A percentile compares a stretch with the other conserved stretches of the same genome.
These are phyloP conservation scores for Sceloporus undulatus DNA, from an alignment of 2,113 vertebrate genomes.

Conservation along the genomic window DNA sequence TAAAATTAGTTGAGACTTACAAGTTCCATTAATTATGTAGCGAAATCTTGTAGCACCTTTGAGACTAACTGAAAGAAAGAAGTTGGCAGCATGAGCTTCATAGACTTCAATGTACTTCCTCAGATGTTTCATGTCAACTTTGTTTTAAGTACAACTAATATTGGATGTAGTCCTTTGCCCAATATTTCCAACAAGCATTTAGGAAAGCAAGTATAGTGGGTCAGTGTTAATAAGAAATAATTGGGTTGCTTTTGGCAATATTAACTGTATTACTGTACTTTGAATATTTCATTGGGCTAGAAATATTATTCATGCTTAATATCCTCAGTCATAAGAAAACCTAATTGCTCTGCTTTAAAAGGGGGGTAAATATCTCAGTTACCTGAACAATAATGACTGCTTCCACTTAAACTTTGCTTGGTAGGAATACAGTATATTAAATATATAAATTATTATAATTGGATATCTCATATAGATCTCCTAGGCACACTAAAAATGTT, in stretches of 20 bases:
- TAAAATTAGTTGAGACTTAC: not conserved
- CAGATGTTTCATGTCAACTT: not conserved
- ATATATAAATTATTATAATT: too few species aligned
- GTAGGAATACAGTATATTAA: not conserved
- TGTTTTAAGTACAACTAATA: not conserved
- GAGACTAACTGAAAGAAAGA: too few species aligned
- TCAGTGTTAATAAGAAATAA: not conserved
- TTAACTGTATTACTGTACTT: not conserved
- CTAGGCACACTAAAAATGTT: not conserved
- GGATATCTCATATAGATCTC: not conserved
- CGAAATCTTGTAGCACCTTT: too few species aligned
- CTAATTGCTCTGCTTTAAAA: not conserved
- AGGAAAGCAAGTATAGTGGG: not conserved
- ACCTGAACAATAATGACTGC: not conserved
- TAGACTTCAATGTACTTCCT: too few species aligned
- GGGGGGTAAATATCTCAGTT: not conserved
- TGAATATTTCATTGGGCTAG: not conserved
- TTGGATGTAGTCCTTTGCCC: not conserved
- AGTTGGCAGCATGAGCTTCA: too few species aligned
- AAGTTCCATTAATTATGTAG: not conserved
- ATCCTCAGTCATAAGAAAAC: not conserved
- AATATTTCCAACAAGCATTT: not conserved
- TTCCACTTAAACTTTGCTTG: not conserved
- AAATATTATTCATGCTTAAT: not conserved
- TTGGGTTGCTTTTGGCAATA: not conserved